Evolutionary conservation across 2,797 vertebrate genomes (phyloP), one percentile per base, ranked within the genome.

Genomic region (Ibycter americanus): DNA sequence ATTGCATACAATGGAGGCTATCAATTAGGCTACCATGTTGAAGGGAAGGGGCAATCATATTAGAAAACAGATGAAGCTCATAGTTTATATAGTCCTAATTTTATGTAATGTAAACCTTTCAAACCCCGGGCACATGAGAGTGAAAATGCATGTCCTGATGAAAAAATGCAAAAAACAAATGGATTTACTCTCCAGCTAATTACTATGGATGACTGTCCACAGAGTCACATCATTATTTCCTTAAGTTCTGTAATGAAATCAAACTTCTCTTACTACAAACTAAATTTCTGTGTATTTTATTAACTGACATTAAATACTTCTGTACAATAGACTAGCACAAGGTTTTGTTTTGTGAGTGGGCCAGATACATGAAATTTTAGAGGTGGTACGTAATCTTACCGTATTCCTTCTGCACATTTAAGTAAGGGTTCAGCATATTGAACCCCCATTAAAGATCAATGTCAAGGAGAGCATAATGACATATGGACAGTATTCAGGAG

Each of bases 51-150:
- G 34, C 96, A 90, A 96, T 96, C 95, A 89, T 95, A 96, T 98
- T 96, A 97, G 95, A 96, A 97, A 97, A 97, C 96, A 97, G 97
- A 97, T 97, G 97, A 97, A 97, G 96, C 97, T 93, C 96, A 94
- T 96, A 81, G 97, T 98, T 98, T 98, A 98, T 97, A 93, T 95
- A 97, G 97, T 95, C 95, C 96, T 98, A 98, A 98, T 98, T 98
- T 98, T 98, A 97, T 98, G 98, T 98, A 98, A 98, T 98, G 98
- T 97, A 98, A 98, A 98, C 98, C 95, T 97, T 97, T 97, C 97
- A 96, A 97, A 95, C 91, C 90, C 94, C 83, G 94, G 91, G 94
- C 96, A 96, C 97, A 95, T 93, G 96, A 96, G 89, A 98, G 94
- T 89, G 95, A 93, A 98, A 98, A 98, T 95, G 97, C 95, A 91